Percentiles rank a stretch among this genome's conserved stretches.
These are phyloP conservation scores for Octopus sinensis DNA, from an alignment of 1,140 invertebrate genomes.

Conservation along the genomic window DNA sequence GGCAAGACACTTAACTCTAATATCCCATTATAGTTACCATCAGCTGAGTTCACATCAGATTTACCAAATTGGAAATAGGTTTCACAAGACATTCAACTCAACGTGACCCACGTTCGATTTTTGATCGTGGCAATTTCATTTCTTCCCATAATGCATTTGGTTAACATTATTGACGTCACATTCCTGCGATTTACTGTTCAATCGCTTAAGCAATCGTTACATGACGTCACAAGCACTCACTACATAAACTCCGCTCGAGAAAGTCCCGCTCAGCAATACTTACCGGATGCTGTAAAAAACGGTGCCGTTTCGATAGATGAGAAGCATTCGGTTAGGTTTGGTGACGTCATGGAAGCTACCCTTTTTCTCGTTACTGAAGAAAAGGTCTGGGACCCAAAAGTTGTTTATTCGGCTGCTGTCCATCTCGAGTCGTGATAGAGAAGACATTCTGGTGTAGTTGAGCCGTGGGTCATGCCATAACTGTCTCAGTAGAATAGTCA, in stretches of 20 bases:
- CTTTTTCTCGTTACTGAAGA: conserved; percentile 70
- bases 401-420: conserved; percentile 80
- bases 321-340: conserved; percentile 68
- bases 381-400: conserved; percentile 71
- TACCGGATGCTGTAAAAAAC: conserved; percentile 63
- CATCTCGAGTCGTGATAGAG: conserved; percentile 33
- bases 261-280: not conserved
- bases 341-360: conserved; percentile 52
- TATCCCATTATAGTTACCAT: no score
- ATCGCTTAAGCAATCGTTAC: no score
- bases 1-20: no score
- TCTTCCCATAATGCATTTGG: no score
- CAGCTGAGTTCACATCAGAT: no score
- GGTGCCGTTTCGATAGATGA: conserved; percentile 65
- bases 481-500: conserved; percentile 42
- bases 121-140: no score
- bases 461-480: conserved; percentile 41
- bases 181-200: no score
- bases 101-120: no score
- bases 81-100: no score
- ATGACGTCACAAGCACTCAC: no score
- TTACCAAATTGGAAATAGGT: no score
- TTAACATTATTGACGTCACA: no score
- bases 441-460: conserved; percentile 24
- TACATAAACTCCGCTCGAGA: not conserved